Conservation (phyloP, 92 coral and sea anemone genomes). For the Plumapathes pennacea region DNA sequence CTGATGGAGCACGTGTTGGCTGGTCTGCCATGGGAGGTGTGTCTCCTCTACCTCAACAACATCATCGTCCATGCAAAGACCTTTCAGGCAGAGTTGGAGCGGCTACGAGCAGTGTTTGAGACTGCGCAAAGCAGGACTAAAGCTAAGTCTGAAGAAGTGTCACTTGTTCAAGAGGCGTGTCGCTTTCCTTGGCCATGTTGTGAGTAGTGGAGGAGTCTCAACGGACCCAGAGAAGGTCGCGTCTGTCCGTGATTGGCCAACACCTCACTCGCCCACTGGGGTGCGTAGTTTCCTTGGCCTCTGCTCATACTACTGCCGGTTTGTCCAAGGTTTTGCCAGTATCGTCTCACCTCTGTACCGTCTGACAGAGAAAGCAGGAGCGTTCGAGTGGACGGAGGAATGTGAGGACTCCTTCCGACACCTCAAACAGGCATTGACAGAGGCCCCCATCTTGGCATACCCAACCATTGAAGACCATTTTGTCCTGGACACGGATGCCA, state of each 20-base stretch:
- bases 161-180: slow-evolving; percentile 6
- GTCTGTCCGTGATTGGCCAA: slow-evolving; percentile 15
- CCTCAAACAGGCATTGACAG: slow-evolving; percentile 10
- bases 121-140: slow-evolving; percentile 45
- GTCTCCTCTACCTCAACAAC: too few species aligned
- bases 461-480: slow-evolving; percentile 38
- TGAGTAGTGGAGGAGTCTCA: slow-evolving; percentile 20
- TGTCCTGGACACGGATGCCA: slow-evolving; percentile 39
- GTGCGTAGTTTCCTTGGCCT: slow-evolving; percentile 16
- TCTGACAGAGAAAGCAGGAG: slow-evolving; percentile 20
- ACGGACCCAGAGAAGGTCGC: slow-evolving; percentile 40
- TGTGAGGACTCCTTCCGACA: slow-evolving; percentile 7
- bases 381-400: slow-evolving; percentile 14
- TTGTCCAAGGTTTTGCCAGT: slow-evolving; percentile 30
- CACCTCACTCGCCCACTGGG: slow-evolving; percentile 15
- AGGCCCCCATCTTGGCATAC: slow-evolving; percentile 22
- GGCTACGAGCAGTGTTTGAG: too few species aligned
- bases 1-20: too few species aligned
- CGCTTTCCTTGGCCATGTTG: slow-evolving; percentile 29
- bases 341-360: slow-evolving; percentile 13
- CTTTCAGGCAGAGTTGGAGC: too few species aligned
- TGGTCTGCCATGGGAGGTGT: too few species aligned
- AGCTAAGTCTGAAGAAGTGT: slow-evolving; percentile 36
- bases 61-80: too few species aligned
- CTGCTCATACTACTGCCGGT: slow-evolving; percentile 30